phyloP scores from a whole-genome alignment of 1,140 invertebrate species.

The Euborellia annulipes region DNA sequence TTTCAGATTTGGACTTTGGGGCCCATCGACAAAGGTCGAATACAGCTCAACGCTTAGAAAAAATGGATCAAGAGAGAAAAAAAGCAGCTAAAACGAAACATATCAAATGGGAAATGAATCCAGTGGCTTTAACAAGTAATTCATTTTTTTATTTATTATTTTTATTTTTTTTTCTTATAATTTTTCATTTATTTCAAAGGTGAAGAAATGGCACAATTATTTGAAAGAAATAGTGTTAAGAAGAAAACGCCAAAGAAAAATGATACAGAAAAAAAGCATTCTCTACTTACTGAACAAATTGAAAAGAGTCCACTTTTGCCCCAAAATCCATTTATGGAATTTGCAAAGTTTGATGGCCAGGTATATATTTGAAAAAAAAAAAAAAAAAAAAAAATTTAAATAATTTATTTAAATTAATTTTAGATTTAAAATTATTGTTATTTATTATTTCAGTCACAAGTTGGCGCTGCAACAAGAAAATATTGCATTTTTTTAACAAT shows the following conservation, averaged over 20 bases:
- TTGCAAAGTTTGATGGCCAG: slow-evolving; percentile 80
- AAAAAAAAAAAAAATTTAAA: too few species aligned
- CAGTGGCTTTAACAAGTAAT: slow-evolving; percentile 16
- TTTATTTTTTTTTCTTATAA: slow-evolving; percentile 3
- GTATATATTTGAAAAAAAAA: too few species aligned
- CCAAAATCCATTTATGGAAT: slow-evolving; percentile 74
- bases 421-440: slow-evolving; percentile 5
- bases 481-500: slow-evolving; percentile 79
- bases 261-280: slow-evolving; percentile 28
- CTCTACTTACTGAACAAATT: slow-evolving; percentile 53
- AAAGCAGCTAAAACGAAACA: slow-evolving; percentile 61
- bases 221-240: slow-evolving; percentile 35
- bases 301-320: slow-evolving; percentile 55
- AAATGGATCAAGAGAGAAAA: slow-evolving; percentile 71
- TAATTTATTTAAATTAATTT: too few species aligned
- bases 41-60: slow-evolving; percentile 76
- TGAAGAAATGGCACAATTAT: slow-evolving; percentile 50
- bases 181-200: slow-evolving; percentile 27
- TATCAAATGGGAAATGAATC: slow-evolving; percentile 54
- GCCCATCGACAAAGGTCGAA: slow-evolving; percentile 67
- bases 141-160: background rate
- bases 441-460: slow-evolving; percentile 37
- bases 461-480: slow-evolving; percentile 57
- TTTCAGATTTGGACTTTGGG: slow-evolving; percentile 51
- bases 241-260: slow-evolving; percentile 26